Conservation (phyloP, 2,888 invertebrate species). For the Sympetrum striolatum region DNA sequence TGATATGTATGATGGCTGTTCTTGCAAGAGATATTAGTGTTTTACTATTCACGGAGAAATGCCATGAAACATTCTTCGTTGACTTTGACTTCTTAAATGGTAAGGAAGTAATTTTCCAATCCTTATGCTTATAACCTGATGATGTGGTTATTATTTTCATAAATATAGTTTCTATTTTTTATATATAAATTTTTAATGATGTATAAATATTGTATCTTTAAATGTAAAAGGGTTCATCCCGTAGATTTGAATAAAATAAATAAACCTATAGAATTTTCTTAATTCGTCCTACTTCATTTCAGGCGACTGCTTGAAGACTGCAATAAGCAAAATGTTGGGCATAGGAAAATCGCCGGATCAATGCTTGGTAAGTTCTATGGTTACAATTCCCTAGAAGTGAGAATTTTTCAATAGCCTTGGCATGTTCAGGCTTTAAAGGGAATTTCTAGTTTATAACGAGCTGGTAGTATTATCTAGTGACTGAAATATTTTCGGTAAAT, state of each 20-base stretch:
- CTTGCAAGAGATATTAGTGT: constrained; percentile 57
- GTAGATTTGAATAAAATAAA: no score
- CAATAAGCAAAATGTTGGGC: constrained; percentile 89
- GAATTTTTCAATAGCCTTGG: neutral
- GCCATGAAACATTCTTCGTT: constrained; percentile 83
- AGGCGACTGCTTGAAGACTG: constrained; percentile 87
- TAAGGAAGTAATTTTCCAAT: constrained; percentile 59
- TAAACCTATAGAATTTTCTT: neutral
- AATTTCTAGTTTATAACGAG: no score
- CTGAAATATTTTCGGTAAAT: no score
- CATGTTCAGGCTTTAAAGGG: no score
- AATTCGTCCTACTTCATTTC: constrained; percentile 60
- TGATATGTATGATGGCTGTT: constrained; percentile 46
- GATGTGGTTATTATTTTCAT: no score
- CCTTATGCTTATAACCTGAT: constrained; percentile 20
- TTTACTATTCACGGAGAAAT: constrained; percentile 77
- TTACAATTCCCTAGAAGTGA: constrained; percentile 36
- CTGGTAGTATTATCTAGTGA: no score
- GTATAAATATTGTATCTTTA: no score
- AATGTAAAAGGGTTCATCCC: no score
- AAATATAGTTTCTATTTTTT: no score
- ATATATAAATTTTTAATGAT: no score
- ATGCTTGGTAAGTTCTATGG: constrained; percentile 67
- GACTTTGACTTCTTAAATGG: constrained; percentile 86
- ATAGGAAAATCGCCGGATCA: constrained; percentile 87